These are phyloP conservation scores for Acanthochromis polyacanthus DNA, from an alignment of 2,113 vertebrate genomes.

Conservation along the genomic window DNA sequence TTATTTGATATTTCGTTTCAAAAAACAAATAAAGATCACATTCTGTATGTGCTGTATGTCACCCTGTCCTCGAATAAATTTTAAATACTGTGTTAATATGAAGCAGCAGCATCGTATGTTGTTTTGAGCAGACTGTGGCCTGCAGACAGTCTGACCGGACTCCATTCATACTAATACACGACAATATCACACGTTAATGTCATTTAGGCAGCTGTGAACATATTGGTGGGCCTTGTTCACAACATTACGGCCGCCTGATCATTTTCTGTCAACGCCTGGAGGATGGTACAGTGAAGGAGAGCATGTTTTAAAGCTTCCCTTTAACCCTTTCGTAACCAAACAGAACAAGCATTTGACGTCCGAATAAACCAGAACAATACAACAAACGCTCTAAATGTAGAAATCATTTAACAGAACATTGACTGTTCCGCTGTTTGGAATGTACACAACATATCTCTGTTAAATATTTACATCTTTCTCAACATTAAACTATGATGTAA, in stretches of 20 bases:
- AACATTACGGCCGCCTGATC: constrained; percentile 22
- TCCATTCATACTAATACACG: background rate
- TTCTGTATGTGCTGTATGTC: constrained; percentile 23
- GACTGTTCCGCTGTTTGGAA: background rate
- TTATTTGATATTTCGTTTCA: constrained; percentile 34
- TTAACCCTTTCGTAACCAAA: background rate
- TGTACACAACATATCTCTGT: background rate
- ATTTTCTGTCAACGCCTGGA: constrained; percentile 25
- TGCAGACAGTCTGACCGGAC: background rate
- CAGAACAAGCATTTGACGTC: constrained; percentile 9
- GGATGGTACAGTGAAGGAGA: background rate
- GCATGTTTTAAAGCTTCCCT: background rate
- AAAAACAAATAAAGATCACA: background rate
- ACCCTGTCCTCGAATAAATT: constrained; percentile 50
- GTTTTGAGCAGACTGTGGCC: constrained; percentile 2
- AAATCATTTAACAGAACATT: too few species aligned
- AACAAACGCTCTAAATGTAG: background rate
- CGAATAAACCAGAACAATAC: background rate
- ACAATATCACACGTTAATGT: constrained; percentile 39
- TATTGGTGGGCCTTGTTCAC: constrained; percentile 34
- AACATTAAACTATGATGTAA: background rate
- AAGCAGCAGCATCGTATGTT: constrained; percentile 26
- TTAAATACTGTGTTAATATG: constrained; percentile 50
- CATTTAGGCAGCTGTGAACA: constrained; percentile 34
- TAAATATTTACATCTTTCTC: constrained; percentile 32